These are phyloP conservation scores for Apantesis nais DNA, from an alignment of 2,888 invertebrate species.

Conservation along the genomic window DNA sequence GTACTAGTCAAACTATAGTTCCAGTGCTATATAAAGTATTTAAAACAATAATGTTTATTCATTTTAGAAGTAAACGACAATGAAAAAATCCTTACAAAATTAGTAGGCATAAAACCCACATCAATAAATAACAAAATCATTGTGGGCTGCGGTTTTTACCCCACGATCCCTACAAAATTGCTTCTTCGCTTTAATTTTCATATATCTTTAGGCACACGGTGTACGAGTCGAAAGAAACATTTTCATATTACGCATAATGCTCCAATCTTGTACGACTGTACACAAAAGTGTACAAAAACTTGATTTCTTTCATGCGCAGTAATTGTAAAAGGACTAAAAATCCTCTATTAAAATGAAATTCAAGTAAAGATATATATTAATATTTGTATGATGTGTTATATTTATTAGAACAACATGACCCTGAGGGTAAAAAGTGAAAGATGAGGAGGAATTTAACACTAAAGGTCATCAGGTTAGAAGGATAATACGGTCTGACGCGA, in stretches of 20 bases:
- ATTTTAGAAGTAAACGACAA: no score
- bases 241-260: background rate
- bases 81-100: no score
- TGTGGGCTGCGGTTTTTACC: background rate
- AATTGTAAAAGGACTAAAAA: background rate
- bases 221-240: background rate
- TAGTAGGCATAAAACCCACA: no score
- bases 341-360: background rate
- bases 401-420: conserved; percentile 27
- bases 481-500: conserved; percentile 21
- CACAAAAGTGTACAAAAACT: background rate
- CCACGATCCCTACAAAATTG: background rate
- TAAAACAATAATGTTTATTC: no score
- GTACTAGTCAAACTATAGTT: no score
- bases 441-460: conserved; percentile 23
- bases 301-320: background rate
- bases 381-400: conserved; percentile 21
- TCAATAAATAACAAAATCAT: background rate
- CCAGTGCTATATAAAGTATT: no score
- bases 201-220: background rate
- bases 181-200: background rate
- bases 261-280: background rate
- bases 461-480: conserved; percentile 21
- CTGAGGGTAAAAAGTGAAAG: conserved; percentile 37
- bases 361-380: no score